A percentile compares a stretch with the other conserved stretches of the same genome.
These are phyloP conservation scores for Thymallus thymallus DNA, from an alignment of 2,113 vertebrate species.

Conservation along the genomic window DNA sequence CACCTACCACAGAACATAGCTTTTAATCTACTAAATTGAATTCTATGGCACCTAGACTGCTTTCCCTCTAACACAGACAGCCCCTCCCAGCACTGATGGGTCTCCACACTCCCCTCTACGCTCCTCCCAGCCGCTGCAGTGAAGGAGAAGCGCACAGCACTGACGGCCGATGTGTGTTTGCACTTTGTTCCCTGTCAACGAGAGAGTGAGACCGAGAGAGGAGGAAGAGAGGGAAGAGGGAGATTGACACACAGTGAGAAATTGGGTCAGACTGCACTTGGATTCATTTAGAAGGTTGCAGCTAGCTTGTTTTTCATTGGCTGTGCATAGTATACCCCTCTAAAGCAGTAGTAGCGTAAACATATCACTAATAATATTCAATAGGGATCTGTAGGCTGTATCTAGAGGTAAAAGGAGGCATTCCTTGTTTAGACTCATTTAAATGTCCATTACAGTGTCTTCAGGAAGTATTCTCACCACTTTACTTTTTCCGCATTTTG, in stretches of 20 bases:
- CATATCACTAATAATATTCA: no score
- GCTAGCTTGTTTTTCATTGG: background rate
- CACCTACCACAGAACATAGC: no score
- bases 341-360: no score
- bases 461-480: no score
- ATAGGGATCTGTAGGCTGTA: no score
- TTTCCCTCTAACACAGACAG: background rate
- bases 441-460: no score
- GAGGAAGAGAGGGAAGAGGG: background rate
- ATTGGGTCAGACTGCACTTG: background rate
- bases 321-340: no score
- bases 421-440: no score
- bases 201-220: slow-evolving; percentile 8
- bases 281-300: background rate
- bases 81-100: background rate
- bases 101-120: background rate
- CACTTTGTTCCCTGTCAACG: slow-evolving; percentile 15
- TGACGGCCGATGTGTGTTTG: background rate
- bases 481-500: no score
- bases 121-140: slow-evolving; percentile 11
- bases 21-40: background rate
- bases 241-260: background rate
- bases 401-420: no score
- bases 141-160: background rate
- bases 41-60: background rate